Evolutionary conservation across 1,140 invertebrate species (phyloP).

Genomic region (Drosophila tani): DNA sequence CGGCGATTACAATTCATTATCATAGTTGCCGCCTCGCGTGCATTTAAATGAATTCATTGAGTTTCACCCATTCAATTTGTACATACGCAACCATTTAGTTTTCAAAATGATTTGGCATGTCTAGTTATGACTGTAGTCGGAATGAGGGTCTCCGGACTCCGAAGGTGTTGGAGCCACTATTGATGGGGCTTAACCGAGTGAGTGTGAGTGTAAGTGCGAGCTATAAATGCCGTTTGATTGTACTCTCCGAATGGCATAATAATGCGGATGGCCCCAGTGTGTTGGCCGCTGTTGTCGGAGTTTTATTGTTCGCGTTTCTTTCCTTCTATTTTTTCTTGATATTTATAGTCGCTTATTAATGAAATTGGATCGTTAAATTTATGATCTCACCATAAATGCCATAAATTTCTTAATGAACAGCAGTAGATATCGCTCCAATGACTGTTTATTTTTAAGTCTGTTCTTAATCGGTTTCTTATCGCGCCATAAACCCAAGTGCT

Average conservation of each 20-base stretch:
- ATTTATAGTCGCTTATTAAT: slow-evolving; percentile 76
- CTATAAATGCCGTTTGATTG: slow-evolving; percentile 71
- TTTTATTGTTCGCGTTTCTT: slow-evolving; percentile 11
- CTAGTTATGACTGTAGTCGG: slow-evolving; percentile 42
- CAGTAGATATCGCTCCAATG: slow-evolving; percentile 41
- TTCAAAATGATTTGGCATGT: slow-evolving; percentile 53
- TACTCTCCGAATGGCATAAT: slow-evolving; percentile 37
- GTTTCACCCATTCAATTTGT: slow-evolving; percentile 76
- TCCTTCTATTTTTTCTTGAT: slow-evolving; percentile 27
- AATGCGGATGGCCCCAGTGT: slow-evolving; percentile 19
- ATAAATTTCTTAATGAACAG: slow-evolving; percentile 72
- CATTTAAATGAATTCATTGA: slow-evolving; percentile 82
- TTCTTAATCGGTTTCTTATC: slow-evolving; percentile 73
- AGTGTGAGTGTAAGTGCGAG: slow-evolving; percentile 35
- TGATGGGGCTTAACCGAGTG: slow-evolving; percentile 19
- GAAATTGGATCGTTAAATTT: slow-evolving; percentile 75
- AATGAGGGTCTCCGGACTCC: slow-evolving; percentile 12
- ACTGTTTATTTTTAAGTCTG: slow-evolving; percentile 50
- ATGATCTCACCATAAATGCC: slow-evolving; percentile 50
- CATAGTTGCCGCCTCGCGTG: slow-evolving; percentile 76
- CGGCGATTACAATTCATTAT: slow-evolving; percentile 78
- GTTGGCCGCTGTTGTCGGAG: slow-evolving; percentile 15
- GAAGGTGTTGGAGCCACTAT: slow-evolving; percentile 53
- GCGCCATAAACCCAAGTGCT: slow-evolving; percentile 13
- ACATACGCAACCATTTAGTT: slow-evolving; percentile 68